Percentiles rank a stretch among this genome's conserved stretches.
phyloP scores from a whole-genome alignment of 2,797 vertebrate genomes.

The Hylomyscus alleni region DNA sequence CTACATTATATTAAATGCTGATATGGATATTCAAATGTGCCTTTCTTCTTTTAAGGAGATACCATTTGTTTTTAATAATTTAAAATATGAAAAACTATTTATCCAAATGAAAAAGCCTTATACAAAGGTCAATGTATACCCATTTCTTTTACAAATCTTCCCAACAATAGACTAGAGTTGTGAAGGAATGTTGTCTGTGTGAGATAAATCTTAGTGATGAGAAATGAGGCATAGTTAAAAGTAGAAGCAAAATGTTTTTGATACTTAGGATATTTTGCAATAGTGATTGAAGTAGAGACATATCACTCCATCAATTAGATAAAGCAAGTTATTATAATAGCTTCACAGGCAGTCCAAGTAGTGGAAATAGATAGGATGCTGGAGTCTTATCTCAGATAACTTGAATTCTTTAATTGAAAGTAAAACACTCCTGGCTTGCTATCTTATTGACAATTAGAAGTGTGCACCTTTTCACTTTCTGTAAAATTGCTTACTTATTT shows the following conservation, averaged over 20 bases:
- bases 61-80: not conserved
- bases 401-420: not conserved
- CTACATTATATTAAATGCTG: not conserved
- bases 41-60: not conserved
- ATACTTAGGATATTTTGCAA: not conserved
- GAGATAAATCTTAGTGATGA: not conserved
- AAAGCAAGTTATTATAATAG: not conserved
- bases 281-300: not conserved
- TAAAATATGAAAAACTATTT: not conserved
- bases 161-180: not conserved
- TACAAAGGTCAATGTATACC: not conserved
- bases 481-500: not conserved
- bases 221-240: not conserved
- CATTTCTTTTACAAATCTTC: not conserved
- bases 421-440: not conserved
- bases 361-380: not conserved
- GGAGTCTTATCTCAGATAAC: not conserved
- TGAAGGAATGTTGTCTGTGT: not conserved
- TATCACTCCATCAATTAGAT: not conserved
- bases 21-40: not conserved
- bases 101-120: not conserved
- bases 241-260: not conserved
- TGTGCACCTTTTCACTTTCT: not conserved
- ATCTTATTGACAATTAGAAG: not conserved
- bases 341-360: not conserved